Evolutionary conservation across 2,113 vertebrate genomes (phyloP).

Genomic region (Rhinolophus ferrumequinum): DNA sequence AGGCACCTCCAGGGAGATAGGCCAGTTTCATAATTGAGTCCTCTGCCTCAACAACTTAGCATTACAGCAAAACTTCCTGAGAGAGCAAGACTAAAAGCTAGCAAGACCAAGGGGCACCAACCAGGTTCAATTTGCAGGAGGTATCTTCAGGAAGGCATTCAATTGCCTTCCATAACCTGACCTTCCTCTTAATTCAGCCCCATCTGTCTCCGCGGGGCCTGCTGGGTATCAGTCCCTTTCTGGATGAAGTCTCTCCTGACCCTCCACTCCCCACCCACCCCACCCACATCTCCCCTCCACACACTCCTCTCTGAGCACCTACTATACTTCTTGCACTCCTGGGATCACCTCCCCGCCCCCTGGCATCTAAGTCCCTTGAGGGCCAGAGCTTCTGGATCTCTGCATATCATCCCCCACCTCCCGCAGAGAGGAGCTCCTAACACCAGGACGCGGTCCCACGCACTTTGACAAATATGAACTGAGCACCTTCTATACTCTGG

Average conservation of each 20-base stretch:
- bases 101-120: not conserved
- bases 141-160: not conserved
- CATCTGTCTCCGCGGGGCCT: not conserved
- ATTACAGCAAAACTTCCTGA: not conserved
- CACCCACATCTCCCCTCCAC: not conserved
- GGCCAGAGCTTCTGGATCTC: not conserved
- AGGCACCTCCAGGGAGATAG: not conserved
- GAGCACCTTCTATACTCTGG: not conserved
- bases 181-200: not conserved
- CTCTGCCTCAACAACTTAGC: not conserved
- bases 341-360: not conserved
- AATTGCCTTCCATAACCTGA: not conserved
- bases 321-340: not conserved
- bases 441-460: not conserved
- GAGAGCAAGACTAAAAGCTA: not conserved
- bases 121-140: not conserved
- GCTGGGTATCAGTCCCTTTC: not conserved
- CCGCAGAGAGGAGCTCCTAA: not conserved
- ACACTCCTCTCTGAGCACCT: not conserved
- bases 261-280: not conserved
- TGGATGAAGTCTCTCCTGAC: not conserved
- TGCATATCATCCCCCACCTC: not conserved
- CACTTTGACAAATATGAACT: not conserved
- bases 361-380: not conserved
- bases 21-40: not conserved